phyloP scores from a whole-genome alignment of 1,140 invertebrate species.

The Bombus polaris region DNA sequence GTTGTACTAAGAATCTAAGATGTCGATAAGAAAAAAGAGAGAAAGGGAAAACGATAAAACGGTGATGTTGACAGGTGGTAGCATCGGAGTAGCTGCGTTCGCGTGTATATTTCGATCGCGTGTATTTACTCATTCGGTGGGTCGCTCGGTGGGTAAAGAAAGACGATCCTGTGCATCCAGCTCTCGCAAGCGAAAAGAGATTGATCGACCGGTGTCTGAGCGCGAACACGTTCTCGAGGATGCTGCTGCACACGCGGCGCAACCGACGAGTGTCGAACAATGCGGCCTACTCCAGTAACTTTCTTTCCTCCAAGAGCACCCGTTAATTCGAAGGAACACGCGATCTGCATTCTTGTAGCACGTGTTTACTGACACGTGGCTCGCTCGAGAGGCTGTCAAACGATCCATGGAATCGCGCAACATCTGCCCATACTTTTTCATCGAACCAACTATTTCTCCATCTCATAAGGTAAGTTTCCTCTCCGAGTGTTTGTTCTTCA shows the following conservation, averaged over 20 bases:
- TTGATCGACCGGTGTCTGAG: background rate
- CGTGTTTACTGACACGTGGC: conserved; percentile 39
- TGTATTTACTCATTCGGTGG: background rate
- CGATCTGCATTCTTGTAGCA: background rate
- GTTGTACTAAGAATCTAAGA: background rate
- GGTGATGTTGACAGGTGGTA: background rate
- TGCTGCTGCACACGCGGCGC: background rate
- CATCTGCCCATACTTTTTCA: too few species aligned
- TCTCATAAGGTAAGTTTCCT: conserved; percentile 13
- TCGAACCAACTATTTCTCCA: background rate
- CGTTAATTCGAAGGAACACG: background rate
- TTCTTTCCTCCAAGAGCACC: background rate
- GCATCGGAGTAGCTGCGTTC: background rate
- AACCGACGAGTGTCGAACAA: background rate
- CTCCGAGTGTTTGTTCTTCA: too few species aligned
- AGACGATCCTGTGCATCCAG: conserved; percentile 22
- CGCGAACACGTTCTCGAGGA: background rate
- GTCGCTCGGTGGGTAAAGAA: background rate
- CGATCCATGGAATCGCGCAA: background rate
- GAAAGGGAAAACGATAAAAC: background rate
- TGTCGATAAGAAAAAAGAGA: background rate
- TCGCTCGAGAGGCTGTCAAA: background rate
- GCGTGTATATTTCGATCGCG: background rate
- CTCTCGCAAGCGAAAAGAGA: background rate
- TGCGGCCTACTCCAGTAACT: background rate